phyloP scores from a whole-genome alignment of 2,888 invertebrate genomes.

The Dysmachus trigonus region DNA sequence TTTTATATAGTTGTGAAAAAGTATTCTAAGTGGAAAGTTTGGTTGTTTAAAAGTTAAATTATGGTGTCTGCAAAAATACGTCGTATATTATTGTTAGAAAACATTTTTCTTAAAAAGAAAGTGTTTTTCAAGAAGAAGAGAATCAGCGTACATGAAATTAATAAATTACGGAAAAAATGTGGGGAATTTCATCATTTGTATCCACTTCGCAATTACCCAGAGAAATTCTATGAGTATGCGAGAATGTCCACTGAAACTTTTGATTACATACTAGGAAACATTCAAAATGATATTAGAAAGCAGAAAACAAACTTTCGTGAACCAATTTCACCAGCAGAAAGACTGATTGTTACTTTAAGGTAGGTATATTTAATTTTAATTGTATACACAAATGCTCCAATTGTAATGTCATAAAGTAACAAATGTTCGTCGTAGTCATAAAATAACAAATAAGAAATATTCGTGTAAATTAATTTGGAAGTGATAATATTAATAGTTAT shows the following conservation, averaged over 20 bases:
- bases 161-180: neutral
- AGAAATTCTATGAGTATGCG: neutral
- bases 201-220: neutral
- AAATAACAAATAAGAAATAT: neutral
- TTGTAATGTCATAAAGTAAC: too few relatives aligned
- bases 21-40: too few relatives aligned
- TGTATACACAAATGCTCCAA: too few relatives aligned
- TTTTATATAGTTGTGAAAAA: too few relatives aligned
- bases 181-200: neutral
- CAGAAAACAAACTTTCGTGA: neutral
- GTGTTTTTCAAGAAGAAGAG: neutral
- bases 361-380: neutral
- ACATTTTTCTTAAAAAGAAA: neutral
- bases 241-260: neutral
- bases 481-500: neutral
- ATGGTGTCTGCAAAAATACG: too few relatives aligned
- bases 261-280: neutral
- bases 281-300: neutral
- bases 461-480: neutral
- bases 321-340: neutral
- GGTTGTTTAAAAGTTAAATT: too few relatives aligned
- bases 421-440: too few relatives aligned
- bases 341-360: too few relatives aligned
- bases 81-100: too few relatives aligned
- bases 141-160: neutral